These are phyloP conservation scores for Caranx ignobilis DNA, from an alignment of 2,113 vertebrate genomes.

Conservation along the genomic window DNA sequence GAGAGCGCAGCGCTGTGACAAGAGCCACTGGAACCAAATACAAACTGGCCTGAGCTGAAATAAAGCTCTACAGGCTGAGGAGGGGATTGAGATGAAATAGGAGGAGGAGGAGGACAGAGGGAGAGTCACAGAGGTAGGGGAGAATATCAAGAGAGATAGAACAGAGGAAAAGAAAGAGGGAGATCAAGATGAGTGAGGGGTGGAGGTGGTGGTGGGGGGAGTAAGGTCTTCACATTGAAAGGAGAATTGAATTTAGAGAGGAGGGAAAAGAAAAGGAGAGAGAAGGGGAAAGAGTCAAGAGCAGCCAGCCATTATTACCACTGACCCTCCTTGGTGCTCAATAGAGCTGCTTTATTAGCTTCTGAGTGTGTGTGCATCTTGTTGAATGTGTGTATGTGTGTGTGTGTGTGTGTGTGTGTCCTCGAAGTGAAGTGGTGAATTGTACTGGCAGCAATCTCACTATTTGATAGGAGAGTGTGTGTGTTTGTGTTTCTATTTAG, in stretches of 20 bases:
- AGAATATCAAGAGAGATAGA: not conserved
- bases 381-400: not conserved
- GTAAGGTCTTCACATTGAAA: slow-evolving; percentile 61
- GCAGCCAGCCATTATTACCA: slow-evolving; percentile 78
- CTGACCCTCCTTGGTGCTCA: slow-evolving; percentile 80
- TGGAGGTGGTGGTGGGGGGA: not conserved
- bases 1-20: not conserved
- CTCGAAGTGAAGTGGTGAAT: slow-evolving; percentile 33
- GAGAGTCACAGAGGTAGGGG: not conserved
- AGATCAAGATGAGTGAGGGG: not conserved
- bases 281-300: slow-evolving; percentile 69
- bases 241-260: slow-evolving; percentile 75
- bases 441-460: slow-evolving; percentile 37
- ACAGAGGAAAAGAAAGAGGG: slow-evolving; percentile 2
- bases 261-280: slow-evolving; percentile 57
- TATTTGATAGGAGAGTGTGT: slow-evolving; percentile 1
- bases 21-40: slow-evolving; percentile 63
- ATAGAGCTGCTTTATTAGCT: slow-evolving; percentile 78
- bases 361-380: slow-evolving; percentile 13
- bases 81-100: slow-evolving; percentile 50
- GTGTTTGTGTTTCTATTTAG: slow-evolving; percentile 16
- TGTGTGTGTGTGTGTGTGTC: slow-evolving; percentile 17
- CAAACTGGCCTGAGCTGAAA: slow-evolving; percentile 47
- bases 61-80: slow-evolving; percentile 49
- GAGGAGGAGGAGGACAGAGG: not conserved